Base-by-base conservation (phyloP, 2,113 vertebrate species). In the Corvus hawaiiensis region DNA sequence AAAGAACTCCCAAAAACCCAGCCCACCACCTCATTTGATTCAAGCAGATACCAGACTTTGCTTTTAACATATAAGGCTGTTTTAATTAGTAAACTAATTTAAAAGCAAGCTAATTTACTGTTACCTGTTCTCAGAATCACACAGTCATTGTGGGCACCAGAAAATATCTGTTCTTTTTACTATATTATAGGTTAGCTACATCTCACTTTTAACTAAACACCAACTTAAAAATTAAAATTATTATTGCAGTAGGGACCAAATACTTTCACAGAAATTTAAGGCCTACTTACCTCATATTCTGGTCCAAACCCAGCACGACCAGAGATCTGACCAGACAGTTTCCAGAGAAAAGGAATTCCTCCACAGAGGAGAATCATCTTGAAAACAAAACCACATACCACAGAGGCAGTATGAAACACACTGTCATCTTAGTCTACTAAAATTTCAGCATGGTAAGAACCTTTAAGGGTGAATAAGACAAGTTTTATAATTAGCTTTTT, bases 331-430 rank as follows among this genome's bases (percentile, higher is more conserved):
- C 99, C 99, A 37, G 99, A 99, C 14, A 98, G 71, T 62, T 93
- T 98, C 99, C 99, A 99, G 33, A 99, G 98, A 87, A 99, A 99
- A 39, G 99, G 99, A 95, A 99, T 99, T 95, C 99, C 99, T 87
- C 99, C 99, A 84, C 99, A 98, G 69, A 99, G 97, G 58, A 99
- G 98, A 95, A 99, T 99, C 96, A 99, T 96, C 99, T 99, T 59
- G 94, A 97, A 97, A 95, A 59, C 22, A 96, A 81, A 94, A 54
- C 11, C 73, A 89, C 16, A 44, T 7, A 66, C 5, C 77, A 87
- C 54, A 89, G 55, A 81, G 11, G 26, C n/a, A 58, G 20, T 11
- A 55, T 84, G 46, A 90, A 81, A 78, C 46, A 76, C 32, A 16
- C 10, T 23, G 16, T 28, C 58, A 69, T 22, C 72, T 59, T n/a